Percentiles rank a stretch among this genome's conserved stretches.
Conservation (phyloP, 2,888 invertebrate species). For the Hoplodrina ambigua region DNA sequence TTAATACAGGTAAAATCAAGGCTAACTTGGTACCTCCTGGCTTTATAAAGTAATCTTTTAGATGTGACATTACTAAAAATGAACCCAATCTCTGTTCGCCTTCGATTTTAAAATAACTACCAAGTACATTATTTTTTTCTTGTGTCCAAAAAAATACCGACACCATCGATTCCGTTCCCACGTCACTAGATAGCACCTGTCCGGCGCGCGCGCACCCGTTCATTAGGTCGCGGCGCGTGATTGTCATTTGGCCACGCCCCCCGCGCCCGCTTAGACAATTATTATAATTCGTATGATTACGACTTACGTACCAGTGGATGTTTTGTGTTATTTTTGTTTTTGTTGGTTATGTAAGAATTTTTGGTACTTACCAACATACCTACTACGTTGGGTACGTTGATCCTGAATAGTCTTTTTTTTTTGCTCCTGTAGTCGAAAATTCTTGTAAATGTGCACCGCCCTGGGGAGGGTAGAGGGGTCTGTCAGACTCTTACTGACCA, state of each 20-base stretch:
- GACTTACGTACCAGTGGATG: slow-evolving; percentile 60
- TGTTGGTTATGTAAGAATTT: slow-evolving; percentile 54
- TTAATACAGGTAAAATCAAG: no score
- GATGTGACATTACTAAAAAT: no score
- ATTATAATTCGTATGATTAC: slow-evolving; percentile 88
- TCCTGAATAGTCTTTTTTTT: no score
- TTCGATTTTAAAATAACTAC: background rate
- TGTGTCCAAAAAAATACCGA: background rate
- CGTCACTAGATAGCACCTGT: slow-evolving; percentile 78
- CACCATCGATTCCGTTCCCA: slow-evolving; percentile 35
- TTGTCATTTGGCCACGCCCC: slow-evolving; percentile 88
- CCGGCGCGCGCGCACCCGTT: slow-evolving; percentile 84
- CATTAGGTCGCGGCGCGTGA: slow-evolving; percentile 87
- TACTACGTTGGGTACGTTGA: background rate
- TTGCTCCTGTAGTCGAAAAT: no score
- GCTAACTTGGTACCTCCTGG: background rate
- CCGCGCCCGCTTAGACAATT: slow-evolving; percentile 82
- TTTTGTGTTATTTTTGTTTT: slow-evolving; percentile 38
- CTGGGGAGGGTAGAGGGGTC: no score
- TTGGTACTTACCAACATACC: slow-evolving; percentile 17
- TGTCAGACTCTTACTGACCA: no score
- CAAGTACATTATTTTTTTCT: background rate
- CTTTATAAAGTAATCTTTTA: background rate
- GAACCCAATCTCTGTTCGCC: background rate
- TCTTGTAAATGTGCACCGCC: no score